Evolutionary conservation across 2,113 vertebrate species (phyloP).

Genomic region (Myotis brandtii): DNA sequence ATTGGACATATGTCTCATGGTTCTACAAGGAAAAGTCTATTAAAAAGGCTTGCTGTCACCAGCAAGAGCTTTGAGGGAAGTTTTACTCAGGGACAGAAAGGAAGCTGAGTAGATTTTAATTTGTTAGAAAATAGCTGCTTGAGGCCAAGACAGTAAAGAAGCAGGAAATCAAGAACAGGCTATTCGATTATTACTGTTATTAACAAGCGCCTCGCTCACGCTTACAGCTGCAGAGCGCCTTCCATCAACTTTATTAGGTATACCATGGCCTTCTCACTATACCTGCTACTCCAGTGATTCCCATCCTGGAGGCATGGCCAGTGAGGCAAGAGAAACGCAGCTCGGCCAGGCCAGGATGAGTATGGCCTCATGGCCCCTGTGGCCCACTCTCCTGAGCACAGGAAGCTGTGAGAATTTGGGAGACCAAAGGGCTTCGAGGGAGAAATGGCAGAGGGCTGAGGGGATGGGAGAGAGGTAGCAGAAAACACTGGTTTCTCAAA

Average conservation of each 20-base stretch:
- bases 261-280: background rate
- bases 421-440: background rate
- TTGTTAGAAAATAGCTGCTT: slow-evolving; percentile 75
- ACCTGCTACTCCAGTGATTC: background rate
- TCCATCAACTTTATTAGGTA: background rate
- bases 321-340: slow-evolving; percentile 9
- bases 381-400: background rate
- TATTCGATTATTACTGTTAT: slow-evolving; percentile 22
- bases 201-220: slow-evolving; percentile 22
- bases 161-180: slow-evolving; percentile 51
- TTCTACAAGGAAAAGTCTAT: slow-evolving; percentile 74
- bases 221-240: background rate
- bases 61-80: slow-evolving; percentile 61
- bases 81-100: slow-evolving; percentile 68
- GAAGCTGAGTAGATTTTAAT: slow-evolving; percentile 77
- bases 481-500: background rate
- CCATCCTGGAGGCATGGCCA: background rate
- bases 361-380: background rate
- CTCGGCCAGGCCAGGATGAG: background rate
- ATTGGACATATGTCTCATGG: slow-evolving; percentile 58
- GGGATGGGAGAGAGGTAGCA: background rate
- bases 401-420: background rate
- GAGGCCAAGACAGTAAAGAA: slow-evolving; percentile 66
- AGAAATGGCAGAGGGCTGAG: background rate
- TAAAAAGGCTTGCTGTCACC: slow-evolving; percentile 69